Conservation (phyloP, 2,888 invertebrate genomes). For the Agrotis ipsilon region DNA sequence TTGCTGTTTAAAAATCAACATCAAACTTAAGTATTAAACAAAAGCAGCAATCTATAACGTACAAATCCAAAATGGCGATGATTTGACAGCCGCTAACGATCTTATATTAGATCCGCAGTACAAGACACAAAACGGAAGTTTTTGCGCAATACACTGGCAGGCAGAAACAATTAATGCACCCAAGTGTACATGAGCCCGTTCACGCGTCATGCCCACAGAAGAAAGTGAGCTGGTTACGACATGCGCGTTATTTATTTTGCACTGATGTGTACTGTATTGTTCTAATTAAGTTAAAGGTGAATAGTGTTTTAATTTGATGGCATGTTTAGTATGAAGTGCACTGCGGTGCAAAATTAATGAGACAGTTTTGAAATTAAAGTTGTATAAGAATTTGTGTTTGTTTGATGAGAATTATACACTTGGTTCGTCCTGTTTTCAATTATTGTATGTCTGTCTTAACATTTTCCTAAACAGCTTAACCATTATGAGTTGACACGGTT, state of each 20-base stretch:
- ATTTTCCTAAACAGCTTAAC: no score
- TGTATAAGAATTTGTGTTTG: background rate
- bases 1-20: background rate
- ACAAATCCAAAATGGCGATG: background rate
- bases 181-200: constrained; percentile 72
- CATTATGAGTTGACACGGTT: background rate
- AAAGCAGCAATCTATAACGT: background rate
- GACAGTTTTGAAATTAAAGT: constrained; percentile 17
- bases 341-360: constrained; percentile 33
- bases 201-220: constrained; percentile 79
- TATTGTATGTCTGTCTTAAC: no score
- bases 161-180: constrained; percentile 77
- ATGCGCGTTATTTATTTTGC: constrained; percentile 70
- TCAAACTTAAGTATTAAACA: background rate
- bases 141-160: constrained; percentile 77
- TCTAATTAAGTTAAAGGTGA: constrained; percentile 53
- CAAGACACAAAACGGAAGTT: constrained; percentile 78
- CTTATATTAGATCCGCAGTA: constrained; percentile 47
- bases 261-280: constrained; percentile 60
- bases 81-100: background rate
- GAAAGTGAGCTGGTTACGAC: constrained; percentile 82
- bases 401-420: background rate
- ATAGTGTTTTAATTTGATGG: constrained; percentile 30
- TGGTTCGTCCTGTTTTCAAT: no score
- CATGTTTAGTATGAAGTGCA: constrained; percentile 27